Percentiles rank a stretch among this genome's conserved stretches.
These are phyloP conservation scores for Philopotamus ludificatus DNA, from an alignment of 1,140 invertebrate species.

Conservation along the genomic window DNA sequence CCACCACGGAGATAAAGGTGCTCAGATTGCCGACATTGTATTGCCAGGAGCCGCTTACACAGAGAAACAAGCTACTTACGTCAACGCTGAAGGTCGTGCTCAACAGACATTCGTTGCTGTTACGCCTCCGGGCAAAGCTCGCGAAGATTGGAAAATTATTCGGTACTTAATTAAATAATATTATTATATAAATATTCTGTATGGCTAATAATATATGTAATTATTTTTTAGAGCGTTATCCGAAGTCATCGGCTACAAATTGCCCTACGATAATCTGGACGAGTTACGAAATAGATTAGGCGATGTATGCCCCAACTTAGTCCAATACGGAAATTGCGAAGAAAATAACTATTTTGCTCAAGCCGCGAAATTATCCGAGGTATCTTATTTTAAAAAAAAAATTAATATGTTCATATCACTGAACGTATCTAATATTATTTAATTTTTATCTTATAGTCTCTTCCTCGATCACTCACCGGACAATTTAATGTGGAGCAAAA, in stretches of 20 bases:
- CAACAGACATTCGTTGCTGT: conserved; percentile 90
- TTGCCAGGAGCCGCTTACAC: conserved; percentile 98
- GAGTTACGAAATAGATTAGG: conserved; percentile 81
- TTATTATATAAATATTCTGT: neutral
- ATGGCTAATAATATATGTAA: conserved; percentile 14
- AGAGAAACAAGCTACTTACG: conserved; percentile 95
- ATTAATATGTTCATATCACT: no score
- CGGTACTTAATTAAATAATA: conserved; percentile 47
- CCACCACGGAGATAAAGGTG: conserved; percentile 94
- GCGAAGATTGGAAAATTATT: conserved; percentile 99
- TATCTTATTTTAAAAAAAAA: conserved; percentile 9
- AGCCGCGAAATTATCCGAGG: conserved; percentile 61
- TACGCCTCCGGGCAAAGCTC: conserved; percentile 89
- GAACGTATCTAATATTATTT: no score
- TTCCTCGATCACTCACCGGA: conserved; percentile 56
- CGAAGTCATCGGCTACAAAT: conserved; percentile 75
- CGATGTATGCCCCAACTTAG: conserved; percentile 87
- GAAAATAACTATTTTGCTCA: conserved; percentile 80
- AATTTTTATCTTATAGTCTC: conserved; percentile 53
- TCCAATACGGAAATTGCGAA: conserved; percentile 80
- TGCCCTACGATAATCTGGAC: conserved; percentile 88
- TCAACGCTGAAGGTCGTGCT: conserved; percentile 96
- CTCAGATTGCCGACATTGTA: conserved; percentile 88
- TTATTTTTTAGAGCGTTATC: conserved; percentile 56
- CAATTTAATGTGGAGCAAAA: conserved; percentile 76